phyloP scores from a whole-genome alignment of 2,888 invertebrate species.

The Desoria tigrina region DNA sequence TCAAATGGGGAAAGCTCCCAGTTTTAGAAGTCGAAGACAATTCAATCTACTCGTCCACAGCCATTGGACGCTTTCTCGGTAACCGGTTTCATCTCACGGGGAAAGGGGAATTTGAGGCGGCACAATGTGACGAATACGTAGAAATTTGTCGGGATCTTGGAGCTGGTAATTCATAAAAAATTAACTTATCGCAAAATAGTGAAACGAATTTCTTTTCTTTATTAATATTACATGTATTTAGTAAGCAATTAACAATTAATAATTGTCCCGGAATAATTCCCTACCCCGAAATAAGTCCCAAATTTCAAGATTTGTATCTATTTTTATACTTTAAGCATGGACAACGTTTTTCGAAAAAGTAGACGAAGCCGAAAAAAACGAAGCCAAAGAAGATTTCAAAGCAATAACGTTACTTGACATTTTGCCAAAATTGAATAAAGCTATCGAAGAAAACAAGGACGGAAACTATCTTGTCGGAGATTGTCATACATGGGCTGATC shows the following conservation, averaged over 20 bases:
- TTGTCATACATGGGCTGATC: conserved; percentile 28
- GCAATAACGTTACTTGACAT: background rate
- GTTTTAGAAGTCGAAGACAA: conserved; percentile 64
- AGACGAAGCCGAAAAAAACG: conserved; percentile 13
- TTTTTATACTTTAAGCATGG: conserved; percentile 7
- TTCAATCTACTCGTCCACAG: conserved; percentile 62
- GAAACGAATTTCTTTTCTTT: too few relatives aligned
- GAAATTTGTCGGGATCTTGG: conserved; percentile 62
- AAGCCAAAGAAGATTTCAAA: conserved; percentile 1
- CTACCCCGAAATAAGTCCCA: too few relatives aligned
- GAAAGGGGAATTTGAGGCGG: conserved; percentile 62
- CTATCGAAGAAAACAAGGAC: conserved; percentile 17
- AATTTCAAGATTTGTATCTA: background rate
- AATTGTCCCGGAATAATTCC: too few relatives aligned
- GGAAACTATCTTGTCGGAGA: conserved; percentile 23
- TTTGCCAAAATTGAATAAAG: conserved; percentile 27
- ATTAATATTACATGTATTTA: too few relatives aligned
- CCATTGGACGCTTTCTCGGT: conserved; percentile 64
- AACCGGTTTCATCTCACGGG: conserved; percentile 62
- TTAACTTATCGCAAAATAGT: background rate
- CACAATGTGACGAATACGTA: conserved; percentile 63
- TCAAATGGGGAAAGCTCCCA: conserved; percentile 57
- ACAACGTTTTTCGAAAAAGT: background rate
- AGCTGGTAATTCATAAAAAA: background rate
- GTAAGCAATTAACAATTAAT: too few relatives aligned